phyloP scores from a whole-genome alignment of 2,797 vertebrate genomes.

The Halcyon smyrnensis region DNA sequence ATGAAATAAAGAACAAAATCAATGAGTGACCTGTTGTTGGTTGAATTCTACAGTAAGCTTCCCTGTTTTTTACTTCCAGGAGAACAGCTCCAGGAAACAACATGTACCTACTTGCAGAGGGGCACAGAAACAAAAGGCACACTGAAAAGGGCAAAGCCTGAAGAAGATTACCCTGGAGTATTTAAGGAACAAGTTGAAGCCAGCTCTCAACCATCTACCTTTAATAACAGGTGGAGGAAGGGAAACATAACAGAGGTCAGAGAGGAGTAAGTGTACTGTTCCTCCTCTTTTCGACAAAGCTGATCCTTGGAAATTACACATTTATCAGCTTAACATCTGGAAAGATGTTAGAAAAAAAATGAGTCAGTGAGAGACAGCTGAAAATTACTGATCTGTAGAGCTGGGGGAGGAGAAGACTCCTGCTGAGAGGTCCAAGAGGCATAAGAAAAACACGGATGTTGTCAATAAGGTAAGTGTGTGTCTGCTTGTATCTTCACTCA shows the following conservation, averaged over 20 bases:
- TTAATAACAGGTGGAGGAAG: neutral
- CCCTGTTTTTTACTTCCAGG: constrained; percentile 18
- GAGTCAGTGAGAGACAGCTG: neutral
- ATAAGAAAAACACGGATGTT: neutral
- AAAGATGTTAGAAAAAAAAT: neutral
- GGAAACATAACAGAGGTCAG: neutral
- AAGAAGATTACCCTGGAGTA: neutral
- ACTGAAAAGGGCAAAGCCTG: neutral
- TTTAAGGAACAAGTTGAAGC: neutral
- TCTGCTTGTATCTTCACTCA: neutral
- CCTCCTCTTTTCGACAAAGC: neutral
- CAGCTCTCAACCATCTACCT: neutral
- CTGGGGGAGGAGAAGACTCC: neutral
- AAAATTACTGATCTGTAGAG: neutral
- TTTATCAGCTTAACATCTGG: neutral
- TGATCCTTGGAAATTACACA: neutral
- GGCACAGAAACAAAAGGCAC: neutral
- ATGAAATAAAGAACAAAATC: neutral
- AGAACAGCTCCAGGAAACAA: neutral
- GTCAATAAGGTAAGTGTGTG: neutral
- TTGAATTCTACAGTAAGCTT: neutral
- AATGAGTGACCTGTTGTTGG: neutral
- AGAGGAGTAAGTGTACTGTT: neutral
- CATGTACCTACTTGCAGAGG: neutral
- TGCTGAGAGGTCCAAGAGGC: neutral